A percentile compares a stretch with the other conserved stretches of the same genome.
These are phyloP conservation scores for Pseudococcus viburni DNA, from an alignment of 2,888 invertebrate species.

Conservation along the genomic window DNA sequence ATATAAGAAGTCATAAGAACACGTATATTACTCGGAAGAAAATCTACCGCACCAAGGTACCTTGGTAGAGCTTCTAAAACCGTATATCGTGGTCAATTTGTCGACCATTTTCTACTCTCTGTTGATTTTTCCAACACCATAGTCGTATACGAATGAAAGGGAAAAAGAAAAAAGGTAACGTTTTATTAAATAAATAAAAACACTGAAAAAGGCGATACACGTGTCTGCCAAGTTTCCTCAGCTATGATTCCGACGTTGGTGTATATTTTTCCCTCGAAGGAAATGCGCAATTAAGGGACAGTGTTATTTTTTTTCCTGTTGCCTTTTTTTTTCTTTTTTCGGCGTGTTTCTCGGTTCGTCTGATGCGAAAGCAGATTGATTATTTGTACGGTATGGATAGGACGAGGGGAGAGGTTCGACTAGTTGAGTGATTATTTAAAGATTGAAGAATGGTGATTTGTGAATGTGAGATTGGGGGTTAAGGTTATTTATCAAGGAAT, in stretches of 20 bases:
- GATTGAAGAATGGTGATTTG: neutral
- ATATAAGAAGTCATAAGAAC: constrained; percentile 11
- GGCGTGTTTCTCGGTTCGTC: neutral
- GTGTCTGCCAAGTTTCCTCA: constrained; percentile 24
- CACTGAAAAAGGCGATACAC: constrained; percentile 45
- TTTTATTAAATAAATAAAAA: constrained; percentile 57
- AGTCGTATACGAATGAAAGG: neutral
- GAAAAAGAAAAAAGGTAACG: constrained; percentile 22
- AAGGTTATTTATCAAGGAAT: too few relatives aligned
- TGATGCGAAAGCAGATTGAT: constrained; percentile 1
- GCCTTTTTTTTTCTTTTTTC: neutral
- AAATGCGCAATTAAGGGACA: constrained; percentile 43
- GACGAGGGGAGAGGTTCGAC: neutral
- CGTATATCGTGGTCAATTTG: constrained; percentile 26
- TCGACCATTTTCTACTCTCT: constrained; percentile 40
- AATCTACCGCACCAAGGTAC: neutral
- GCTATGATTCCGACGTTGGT: constrained; percentile 32
- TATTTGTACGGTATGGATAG: neutral
- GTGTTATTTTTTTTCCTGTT: constrained; percentile 29
- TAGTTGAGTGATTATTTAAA: neutral
- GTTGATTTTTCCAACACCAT: constrained; percentile 26
- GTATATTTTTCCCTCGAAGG: constrained; percentile 40
- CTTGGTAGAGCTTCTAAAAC: neutral
- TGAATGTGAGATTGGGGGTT: neutral
- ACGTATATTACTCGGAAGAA: constrained; percentile 8